phyloP scores from a whole-genome alignment of 2,113 vertebrate species.

The cat (Felis catus) region F.catus_Fca126_mat1.0 CM031423.1:80025001-80025500 shows the following conservation, averaged over 20 bases:
- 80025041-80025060: too few relatives aligned
- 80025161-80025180: background rate
- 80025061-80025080: too few relatives aligned
- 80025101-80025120: background rate
- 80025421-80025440: background rate
- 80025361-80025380: background rate
- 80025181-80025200: background rate
- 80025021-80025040: too few relatives aligned
- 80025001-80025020: too few relatives aligned
- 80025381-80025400: background rate
- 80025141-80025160: background rate
- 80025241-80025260: background rate
- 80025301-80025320: background rate
- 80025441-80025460: background rate
- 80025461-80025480: background rate
- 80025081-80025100: background rate
- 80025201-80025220: background rate
- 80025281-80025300: background rate
- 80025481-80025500: background rate
- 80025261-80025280: background rate
- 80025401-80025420: background rate
- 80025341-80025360: background rate
- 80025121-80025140: background rate
- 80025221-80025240: background rate
- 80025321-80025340: background rate